Conservation (phyloP, 2,113 vertebrate species). For the Xiphophorus couchianus region DNA sequence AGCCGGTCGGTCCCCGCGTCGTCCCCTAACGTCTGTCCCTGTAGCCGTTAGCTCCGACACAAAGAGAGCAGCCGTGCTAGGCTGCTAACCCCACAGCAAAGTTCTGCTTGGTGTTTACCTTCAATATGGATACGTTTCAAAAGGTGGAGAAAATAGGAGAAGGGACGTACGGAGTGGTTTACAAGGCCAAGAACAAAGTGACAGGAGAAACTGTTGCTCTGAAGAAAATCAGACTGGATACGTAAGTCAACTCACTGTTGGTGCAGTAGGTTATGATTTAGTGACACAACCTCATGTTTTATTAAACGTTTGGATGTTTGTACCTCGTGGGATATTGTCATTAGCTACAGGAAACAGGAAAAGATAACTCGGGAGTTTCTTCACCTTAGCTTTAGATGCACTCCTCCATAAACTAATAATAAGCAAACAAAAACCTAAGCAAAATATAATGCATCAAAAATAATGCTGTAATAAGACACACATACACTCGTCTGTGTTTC, state of each 20-base stretch:
- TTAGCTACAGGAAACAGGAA: too few relatives aligned
- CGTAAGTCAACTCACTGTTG: conserved; percentile 81
- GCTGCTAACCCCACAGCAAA: conserved; percentile 6
- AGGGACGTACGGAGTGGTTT: conserved; percentile 94
- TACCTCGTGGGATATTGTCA: too few relatives aligned
- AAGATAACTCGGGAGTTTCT: too few relatives aligned
- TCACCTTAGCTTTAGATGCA: neutral
- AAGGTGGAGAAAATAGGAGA: conserved; percentile 97
- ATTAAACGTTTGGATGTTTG: neutral
- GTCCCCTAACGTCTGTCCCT: conserved; percentile 3
- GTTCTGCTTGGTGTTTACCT: neutral
- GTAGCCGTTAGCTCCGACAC: conserved; percentile 54
- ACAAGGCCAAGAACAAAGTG: conserved; percentile 92
- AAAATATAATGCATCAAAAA: neutral
- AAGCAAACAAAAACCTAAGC: neutral
- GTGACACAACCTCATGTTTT: neutral
- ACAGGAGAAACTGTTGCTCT: conserved; percentile 94
- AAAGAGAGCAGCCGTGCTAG: conserved; percentile 43
- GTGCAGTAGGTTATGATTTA: neutral
- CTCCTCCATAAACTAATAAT: neutral
- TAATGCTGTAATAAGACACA: too few relatives aligned
- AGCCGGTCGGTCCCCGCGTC: conserved; percentile 22
- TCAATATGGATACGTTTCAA: conserved; percentile 90
- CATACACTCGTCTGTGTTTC: too few relatives aligned
- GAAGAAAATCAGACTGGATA: conserved; percentile 94